Conservation (phyloP, 1,140 invertebrate species). For the Pectinophora gossypiella region DNA sequence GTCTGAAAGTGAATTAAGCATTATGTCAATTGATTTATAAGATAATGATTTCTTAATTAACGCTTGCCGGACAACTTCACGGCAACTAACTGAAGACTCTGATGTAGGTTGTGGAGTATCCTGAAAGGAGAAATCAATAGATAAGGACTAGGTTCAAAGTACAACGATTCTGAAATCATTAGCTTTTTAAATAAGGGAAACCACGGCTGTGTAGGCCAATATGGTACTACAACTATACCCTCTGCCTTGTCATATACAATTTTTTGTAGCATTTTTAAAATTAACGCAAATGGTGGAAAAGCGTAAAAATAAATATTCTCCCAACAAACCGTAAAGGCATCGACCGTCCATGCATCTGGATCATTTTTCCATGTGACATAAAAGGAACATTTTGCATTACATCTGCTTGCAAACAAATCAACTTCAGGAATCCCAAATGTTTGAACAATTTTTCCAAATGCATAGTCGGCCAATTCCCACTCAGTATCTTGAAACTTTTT, state of each 20-base stretch:
- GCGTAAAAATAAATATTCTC: too few relatives aligned
- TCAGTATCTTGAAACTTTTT: constrained; percentile 10
- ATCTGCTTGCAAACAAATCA: constrained; percentile 22
- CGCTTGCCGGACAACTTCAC: constrained; percentile 23
- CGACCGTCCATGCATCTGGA: constrained; percentile 17
- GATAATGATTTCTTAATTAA: background rate
- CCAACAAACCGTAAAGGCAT: constrained; percentile 19
- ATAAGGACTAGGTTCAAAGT: background rate
- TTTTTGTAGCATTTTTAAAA: too few relatives aligned
- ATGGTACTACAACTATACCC: too few relatives aligned
- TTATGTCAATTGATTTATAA: too few relatives aligned
- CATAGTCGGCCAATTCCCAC: constrained; percentile 7
- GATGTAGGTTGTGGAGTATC: constrained; percentile 18
- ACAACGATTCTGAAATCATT: background rate
- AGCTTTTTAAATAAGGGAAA: background rate
- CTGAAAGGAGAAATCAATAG: too few relatives aligned
- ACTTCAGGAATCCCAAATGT: constrained; percentile 15
- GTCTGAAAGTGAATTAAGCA: too few relatives aligned
- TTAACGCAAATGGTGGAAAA: too few relatives aligned
- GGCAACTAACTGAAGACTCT: constrained; percentile 24
- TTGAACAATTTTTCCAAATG: background rate
- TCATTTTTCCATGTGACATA: constrained; percentile 27
- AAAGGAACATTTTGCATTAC: constrained; percentile 19
- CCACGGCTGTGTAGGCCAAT: too few relatives aligned
- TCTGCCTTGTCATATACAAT: too few relatives aligned